phyloP scores from a whole-genome alignment of 2,113 vertebrate genomes.

The Carettochelys insculpta region DNA sequence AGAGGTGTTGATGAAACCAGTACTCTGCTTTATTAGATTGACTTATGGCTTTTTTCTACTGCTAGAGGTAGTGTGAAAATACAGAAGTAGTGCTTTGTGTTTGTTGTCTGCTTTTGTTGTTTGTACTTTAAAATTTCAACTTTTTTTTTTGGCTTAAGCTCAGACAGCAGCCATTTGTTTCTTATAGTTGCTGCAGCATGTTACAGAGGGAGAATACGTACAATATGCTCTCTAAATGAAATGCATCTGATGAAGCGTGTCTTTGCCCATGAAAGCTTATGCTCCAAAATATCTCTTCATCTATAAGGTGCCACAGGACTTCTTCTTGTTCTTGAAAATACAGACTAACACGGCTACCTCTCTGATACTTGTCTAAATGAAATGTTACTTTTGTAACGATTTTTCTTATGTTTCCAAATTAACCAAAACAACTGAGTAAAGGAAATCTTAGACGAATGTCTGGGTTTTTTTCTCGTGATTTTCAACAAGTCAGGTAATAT shows the following conservation, averaged over 20 bases:
- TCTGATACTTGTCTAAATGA: too few relatives aligned
- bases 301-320: too few relatives aligned
- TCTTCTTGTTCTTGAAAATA: too few relatives aligned
- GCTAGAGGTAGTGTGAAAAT: not conserved
- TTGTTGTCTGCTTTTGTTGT: not conserved
- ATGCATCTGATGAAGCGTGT: too few relatives aligned
- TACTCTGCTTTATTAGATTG: not conserved
- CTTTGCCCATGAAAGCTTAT: too few relatives aligned
- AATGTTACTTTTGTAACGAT: not conserved
- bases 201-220: not conserved
- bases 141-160: not conserved
- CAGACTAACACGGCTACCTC: too few relatives aligned
- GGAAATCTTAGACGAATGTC: fast-evolving
- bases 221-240: not conserved
- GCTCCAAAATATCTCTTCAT: too few relatives aligned
- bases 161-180: not conserved
- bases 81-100: not conserved
- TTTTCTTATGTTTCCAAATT: not conserved
- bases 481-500: not conserved
- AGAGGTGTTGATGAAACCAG: not conserved
- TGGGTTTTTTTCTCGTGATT: not conserved
- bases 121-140: too few relatives aligned
- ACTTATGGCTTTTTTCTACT: not conserved
- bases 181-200: not conserved
- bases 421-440: not conserved